Percentiles rank a stretch among this genome's conserved stretches.
These are phyloP conservation scores for Glyphotaelius pellucidus DNA, from an alignment of 2,888 invertebrate species.

Conservation along the genomic window DNA sequence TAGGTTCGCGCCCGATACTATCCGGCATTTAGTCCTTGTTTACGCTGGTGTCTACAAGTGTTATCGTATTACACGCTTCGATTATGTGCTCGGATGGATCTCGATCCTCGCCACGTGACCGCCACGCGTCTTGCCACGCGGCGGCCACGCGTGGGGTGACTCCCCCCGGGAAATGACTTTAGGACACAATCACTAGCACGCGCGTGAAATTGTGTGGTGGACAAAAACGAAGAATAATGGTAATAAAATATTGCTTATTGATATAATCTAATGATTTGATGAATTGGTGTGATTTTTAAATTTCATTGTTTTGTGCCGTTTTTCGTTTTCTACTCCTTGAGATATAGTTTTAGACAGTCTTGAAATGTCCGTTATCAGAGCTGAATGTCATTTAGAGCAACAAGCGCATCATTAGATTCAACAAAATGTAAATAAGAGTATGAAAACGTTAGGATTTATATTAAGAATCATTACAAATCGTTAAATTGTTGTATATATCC, in stretches of 20 bases:
- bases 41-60: constrained; percentile 61
- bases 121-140: constrained; percentile 53
- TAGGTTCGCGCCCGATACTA: constrained; percentile 14
- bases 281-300: too few species aligned
- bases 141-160: constrained; percentile 34
- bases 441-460: too few species aligned
- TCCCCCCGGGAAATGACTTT: constrained; percentile 6
- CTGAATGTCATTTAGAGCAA: not conserved
- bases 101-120: constrained; percentile 51
- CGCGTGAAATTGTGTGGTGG: not conserved
- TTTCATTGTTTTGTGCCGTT: not conserved
- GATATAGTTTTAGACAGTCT: not conserved
- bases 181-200: constrained; percentile 33
- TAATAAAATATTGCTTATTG: not conserved
- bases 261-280: too few species aligned
- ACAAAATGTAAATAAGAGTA: too few species aligned
- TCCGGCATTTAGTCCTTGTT: not conserved
- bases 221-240: not conserved
- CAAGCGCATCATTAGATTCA: not conserved
- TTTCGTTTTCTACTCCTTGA: not conserved
- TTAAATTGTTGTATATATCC: too few species aligned
- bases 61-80: constrained; percentile 62
- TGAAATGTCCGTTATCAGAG: not conserved
- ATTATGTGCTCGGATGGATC: constrained; percentile 52
- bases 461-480: too few species aligned